Percentiles rank a stretch among this genome's conserved stretches.
These are phyloP conservation scores for Pangasius djambal DNA, from an alignment of 2,797 vertebrate species.

Conservation along the genomic window DNA sequence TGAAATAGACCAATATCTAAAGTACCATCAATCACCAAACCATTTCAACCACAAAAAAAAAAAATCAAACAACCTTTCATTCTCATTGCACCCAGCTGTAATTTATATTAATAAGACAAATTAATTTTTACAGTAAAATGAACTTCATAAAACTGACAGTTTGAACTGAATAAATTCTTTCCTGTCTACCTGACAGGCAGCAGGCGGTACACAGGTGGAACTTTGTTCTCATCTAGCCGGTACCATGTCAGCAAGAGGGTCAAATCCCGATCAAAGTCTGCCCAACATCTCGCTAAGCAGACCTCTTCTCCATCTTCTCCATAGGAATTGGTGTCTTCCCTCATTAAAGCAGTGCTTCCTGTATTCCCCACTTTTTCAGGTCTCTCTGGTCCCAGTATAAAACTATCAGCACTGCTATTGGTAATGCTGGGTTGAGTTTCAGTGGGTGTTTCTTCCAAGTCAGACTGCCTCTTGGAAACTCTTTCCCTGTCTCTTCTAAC, in stretches of 20 bases:
- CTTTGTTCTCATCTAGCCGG: slow-evolving; percentile 68
- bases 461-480: slow-evolving; percentile 43
- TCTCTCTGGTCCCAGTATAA: slow-evolving; percentile 23
- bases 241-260: slow-evolving; percentile 68
- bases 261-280: slow-evolving; percentile 65
- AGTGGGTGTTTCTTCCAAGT: slow-evolving; percentile 46
- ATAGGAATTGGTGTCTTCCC: slow-evolving; percentile 37
- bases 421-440: slow-evolving; percentile 47
- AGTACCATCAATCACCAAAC: background rate
- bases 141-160: background rate
- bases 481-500: slow-evolving; percentile 58
- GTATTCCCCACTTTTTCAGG: slow-evolving; percentile 38
- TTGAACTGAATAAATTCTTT: background rate
- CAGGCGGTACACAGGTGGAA: slow-evolving; percentile 66
- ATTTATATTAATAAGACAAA: slow-evolving; percentile 2
- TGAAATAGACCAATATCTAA: background rate
- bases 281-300: slow-evolving; percentile 47
- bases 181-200: slow-evolving; percentile 66
- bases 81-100: background rate
- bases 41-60: background rate
- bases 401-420: slow-evolving; percentile 38
- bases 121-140: background rate
- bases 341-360: slow-evolving; percentile 39
- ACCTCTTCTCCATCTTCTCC: slow-evolving; percentile 52
- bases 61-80: background rate